A percentile compares a stretch with the other conserved stretches of the same genome.
Conservation (phyloP, 2,888 invertebrate species). For the Tuta absoluta region DNA sequence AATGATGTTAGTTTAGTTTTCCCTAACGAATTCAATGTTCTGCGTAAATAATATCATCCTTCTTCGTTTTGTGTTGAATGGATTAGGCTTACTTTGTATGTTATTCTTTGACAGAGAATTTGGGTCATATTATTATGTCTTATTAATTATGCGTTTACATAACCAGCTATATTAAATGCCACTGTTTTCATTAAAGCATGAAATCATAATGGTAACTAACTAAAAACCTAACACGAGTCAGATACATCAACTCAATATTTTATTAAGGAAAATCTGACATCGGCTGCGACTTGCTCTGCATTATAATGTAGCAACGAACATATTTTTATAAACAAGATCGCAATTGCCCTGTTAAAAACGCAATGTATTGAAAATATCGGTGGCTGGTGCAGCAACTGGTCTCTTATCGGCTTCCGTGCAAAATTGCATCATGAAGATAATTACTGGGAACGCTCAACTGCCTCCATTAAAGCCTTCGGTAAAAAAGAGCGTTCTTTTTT, state of each 20-base stretch:
- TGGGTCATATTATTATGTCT: no score
- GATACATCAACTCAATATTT: no score
- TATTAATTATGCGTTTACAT: no score
- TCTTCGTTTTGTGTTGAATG: not conserved
- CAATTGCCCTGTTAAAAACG: not conserved
- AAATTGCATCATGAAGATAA: constrained; percentile 58
- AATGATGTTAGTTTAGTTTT: constrained; percentile 2
- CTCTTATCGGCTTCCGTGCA: constrained; percentile 46
- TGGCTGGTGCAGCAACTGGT: constrained; percentile 35
- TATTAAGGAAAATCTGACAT: no score
- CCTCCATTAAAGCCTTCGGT: not conserved
- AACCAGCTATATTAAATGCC: no score
- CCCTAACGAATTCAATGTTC: not conserved
- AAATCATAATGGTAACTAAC: no score
- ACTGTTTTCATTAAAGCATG: no score
- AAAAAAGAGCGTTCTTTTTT: not conserved
- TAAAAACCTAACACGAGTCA: no score
- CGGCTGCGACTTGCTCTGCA: not conserved
- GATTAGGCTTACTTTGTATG: no score
- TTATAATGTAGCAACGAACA: not conserved
- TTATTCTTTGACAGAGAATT: no score
- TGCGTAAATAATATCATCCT: not conserved
- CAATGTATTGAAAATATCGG: constrained; percentile 13
- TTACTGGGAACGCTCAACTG: constrained; percentile 28
- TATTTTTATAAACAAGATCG: not conserved